These are phyloP conservation scores for Bombylius discolor DNA, from an alignment of 2,888 invertebrate species.

Conservation along the genomic window DNA sequence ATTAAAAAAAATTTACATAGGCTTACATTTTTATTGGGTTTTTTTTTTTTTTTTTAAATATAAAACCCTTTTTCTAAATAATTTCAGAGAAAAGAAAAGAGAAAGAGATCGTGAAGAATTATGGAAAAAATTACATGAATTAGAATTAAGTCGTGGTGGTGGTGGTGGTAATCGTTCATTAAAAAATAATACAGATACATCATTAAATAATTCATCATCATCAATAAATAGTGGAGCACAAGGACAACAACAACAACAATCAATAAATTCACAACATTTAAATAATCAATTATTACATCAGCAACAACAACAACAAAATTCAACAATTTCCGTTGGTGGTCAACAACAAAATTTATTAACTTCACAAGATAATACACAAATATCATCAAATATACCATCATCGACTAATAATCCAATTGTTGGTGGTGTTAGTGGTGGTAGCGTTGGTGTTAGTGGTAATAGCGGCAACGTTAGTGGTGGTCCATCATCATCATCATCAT, in stretches of 20 bases:
- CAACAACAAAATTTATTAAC: no score
- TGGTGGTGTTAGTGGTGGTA: background rate
- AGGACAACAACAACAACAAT: conserved; percentile 17
- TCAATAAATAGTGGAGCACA: conserved; percentile 3
- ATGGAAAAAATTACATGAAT: conserved; percentile 89
- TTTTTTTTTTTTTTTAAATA: conserved; percentile 4
- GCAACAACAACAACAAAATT: conserved; percentile 29
- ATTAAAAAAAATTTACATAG: no score
- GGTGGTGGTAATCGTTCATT: conserved; percentile 24
- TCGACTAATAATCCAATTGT: conserved; percentile 5
- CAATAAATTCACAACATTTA: conserved; percentile 23
- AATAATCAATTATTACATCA: conserved; percentile 15
- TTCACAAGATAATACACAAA: conserved; percentile 4
- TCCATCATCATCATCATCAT: conserved; percentile 2
- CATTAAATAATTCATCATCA: conserved; percentile 10
- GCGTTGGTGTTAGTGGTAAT: background rate
- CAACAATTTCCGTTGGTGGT: conserved; percentile 19
- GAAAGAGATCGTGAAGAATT: conserved; percentile 95
- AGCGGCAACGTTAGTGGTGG: background rate
- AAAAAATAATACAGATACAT: conserved; percentile 14
- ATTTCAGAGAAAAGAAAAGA: conserved; percentile 38
- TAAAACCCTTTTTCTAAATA: background rate
- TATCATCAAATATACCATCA: background rate
- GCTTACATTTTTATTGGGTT: no score
- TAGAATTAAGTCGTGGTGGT: conserved; percentile 53